Conservation (phyloP, 1,140 invertebrate genomes). For the Drosophila aff. region DNA sequence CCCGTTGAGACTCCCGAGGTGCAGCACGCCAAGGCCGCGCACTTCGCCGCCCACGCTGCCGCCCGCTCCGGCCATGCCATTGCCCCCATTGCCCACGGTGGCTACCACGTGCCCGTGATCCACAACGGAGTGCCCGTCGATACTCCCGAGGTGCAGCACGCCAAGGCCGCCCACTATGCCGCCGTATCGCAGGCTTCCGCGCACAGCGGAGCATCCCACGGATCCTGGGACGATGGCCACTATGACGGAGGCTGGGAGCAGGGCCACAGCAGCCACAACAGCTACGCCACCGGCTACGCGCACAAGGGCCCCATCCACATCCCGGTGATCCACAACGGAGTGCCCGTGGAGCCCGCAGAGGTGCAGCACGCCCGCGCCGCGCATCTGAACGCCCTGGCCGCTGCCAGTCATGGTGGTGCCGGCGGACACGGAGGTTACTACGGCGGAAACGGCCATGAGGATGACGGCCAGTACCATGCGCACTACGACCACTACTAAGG, state of each 20-base stretch:
- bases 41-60: constrained; percentile 76
- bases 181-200: constrained; percentile 86
- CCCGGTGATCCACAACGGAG: constrained; percentile 86
- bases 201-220: constrained; percentile 60
- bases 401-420: constrained; percentile 77
- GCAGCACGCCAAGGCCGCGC: constrained; percentile 82
- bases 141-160: constrained; percentile 87
- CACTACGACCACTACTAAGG: constrained; percentile 74
- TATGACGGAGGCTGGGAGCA: constrained; percentile 67
- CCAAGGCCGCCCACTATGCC: constrained; percentile 87
- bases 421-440: constrained; percentile 63
- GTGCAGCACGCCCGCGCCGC: constrained; percentile 87
- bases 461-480: constrained; percentile 73
- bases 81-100: constrained; percentile 64
- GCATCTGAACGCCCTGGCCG: constrained; percentile 86
- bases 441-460: constrained; percentile 65
- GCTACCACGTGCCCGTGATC: constrained; percentile 85
- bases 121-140: constrained; percentile 87
- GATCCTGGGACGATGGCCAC: constrained; percentile 72
- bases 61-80: constrained; percentile 68
- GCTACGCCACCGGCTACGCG: constrained; percentile 69
- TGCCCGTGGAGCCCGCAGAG: constrained; percentile 87
- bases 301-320: constrained; percentile 85
- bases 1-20: constrained; percentile 86
- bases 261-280: constrained; percentile 49